Conservation (phyloP, 2,888 invertebrate genomes). For the Rhingia campestris region DNA sequence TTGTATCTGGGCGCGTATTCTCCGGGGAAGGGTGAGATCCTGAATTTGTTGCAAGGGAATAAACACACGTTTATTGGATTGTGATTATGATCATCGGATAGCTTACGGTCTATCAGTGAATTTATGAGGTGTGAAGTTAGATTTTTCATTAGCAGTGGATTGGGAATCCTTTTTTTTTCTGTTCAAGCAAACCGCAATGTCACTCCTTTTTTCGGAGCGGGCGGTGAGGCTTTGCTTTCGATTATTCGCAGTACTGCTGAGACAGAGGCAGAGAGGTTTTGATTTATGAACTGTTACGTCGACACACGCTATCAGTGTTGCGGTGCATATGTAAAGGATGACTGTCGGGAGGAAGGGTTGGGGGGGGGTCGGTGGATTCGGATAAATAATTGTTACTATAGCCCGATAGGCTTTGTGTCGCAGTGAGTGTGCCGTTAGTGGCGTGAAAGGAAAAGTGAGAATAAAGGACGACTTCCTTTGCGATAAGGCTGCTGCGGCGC, state of each 20-base stretch:
- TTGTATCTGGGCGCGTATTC: conserved; percentile 44
- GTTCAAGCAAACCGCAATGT: conserved; percentile 10
- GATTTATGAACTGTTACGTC: conserved; percentile 63
- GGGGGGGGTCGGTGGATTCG: not conserved
- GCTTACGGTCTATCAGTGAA: conserved; percentile 69
- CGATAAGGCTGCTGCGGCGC: conserved; percentile 36
- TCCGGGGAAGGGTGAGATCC: conserved; percentile 11
- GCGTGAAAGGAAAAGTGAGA: conserved; percentile 28
- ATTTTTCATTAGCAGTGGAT: conserved; percentile 60
- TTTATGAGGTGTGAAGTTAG: conserved; percentile 71
- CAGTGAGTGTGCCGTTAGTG: conserved; percentile 42
- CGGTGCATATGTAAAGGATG: conserved; percentile 44
- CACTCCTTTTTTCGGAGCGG: not conserved
- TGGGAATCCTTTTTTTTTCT: conserved; percentile 10
- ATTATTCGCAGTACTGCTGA: conserved; percentile 39
- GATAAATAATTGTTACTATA: conserved; percentile 51
- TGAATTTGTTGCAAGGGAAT: conserved; percentile 66
- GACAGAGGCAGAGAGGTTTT: conserved; percentile 51
- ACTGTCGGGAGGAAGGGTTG: not conserved
- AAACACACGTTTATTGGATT: conserved; percentile 73
- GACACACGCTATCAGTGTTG: conserved; percentile 58
- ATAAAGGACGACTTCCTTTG: conserved; percentile 67
- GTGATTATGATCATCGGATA: conserved; percentile 71
- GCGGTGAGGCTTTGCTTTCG: conserved; percentile 15
- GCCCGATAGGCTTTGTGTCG: conserved; percentile 23